Evolutionary conservation across 2,888 invertebrate species (phyloP).

Genomic region (Sminthurinus aureus): DNA sequence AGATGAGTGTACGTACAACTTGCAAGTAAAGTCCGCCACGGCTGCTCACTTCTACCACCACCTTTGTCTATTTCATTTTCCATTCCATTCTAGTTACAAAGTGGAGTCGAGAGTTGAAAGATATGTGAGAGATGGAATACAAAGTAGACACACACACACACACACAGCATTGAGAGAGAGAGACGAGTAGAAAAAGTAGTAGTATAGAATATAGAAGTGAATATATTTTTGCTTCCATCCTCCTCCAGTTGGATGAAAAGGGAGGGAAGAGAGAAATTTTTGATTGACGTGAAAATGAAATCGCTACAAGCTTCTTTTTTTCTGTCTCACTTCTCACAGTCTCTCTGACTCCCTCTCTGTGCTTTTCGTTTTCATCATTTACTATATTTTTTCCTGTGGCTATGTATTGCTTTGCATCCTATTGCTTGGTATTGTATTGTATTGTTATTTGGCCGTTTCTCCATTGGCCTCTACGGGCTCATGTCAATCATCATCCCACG

Average conservation of each 20-base stretch:
- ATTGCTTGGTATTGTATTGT: not conserved
- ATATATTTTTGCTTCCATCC: constrained; percentile 16
- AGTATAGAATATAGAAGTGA: not conserved
- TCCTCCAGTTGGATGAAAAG: constrained; percentile 23
- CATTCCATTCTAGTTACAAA: not conserved
- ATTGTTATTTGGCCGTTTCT: constrained; percentile 43
- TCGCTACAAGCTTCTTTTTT: constrained; percentile 33
- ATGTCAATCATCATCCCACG: constrained; percentile 49
- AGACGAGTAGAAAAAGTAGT: not conserved
- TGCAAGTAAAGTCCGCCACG: constrained; percentile 4
- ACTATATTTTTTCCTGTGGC: constrained; percentile 31
- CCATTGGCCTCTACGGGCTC: constrained; percentile 41
- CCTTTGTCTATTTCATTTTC: constrained; percentile 19
- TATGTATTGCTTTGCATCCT: constrained; percentile 21
- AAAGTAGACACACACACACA: not conserved
- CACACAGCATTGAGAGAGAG: not conserved
- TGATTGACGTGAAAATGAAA: constrained; percentile 46
- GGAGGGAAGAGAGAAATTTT: constrained; percentile 39
- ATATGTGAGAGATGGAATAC: not conserved
- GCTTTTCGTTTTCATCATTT: constrained; percentile 27
- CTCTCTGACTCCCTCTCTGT: constrained; percentile 17
- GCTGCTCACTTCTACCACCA: not conserved
- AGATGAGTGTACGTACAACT: not conserved
- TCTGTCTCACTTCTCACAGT: not conserved
- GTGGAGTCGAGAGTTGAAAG: too few species aligned